Evolutionary conservation across 2,888 invertebrate genomes (phyloP).

Genomic region (Margaritifera margaritifera): DNA sequence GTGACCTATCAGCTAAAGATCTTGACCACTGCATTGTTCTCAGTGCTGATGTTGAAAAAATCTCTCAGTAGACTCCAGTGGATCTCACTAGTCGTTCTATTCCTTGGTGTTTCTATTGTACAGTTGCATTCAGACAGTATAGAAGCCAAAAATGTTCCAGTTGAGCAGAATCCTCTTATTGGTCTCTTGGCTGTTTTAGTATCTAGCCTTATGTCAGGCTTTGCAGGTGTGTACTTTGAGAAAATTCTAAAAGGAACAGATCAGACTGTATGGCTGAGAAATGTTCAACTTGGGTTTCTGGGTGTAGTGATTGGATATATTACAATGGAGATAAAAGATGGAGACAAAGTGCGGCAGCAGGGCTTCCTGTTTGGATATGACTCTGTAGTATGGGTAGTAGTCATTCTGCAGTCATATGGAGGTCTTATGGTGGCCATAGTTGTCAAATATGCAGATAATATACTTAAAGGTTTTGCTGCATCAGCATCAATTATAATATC

Average conservation of each 20-base stretch:
- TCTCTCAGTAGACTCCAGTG: conserved; percentile 73
- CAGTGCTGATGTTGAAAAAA: conserved; percentile 73
- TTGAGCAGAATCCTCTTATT: conserved; percentile 56
- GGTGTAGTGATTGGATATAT: conserved; percentile 91
- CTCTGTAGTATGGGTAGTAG: conserved; percentile 82
- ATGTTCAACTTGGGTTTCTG: conserved; percentile 94
- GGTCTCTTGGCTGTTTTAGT: conserved; percentile 68
- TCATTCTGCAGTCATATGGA: conserved; percentile 90
- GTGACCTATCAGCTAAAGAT: conserved; percentile 76
- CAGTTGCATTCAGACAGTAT: conserved; percentile 66
- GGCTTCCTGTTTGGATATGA: conserved; percentile 83
- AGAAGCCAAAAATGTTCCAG: conserved; percentile 15
- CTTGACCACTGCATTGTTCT: conserved; percentile 75
- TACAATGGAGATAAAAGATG: conserved; percentile 79
- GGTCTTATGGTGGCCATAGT: conserved; percentile 98
- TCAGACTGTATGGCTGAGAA: conserved; percentile 93
- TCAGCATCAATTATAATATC: conserved; percentile 97
- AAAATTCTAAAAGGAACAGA: conserved; percentile 91
- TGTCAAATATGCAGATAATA: conserved; percentile 99
- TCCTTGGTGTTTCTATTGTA: conserved; percentile 74
- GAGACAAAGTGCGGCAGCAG: conserved; percentile 71
- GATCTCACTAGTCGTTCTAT: conserved; percentile 73
- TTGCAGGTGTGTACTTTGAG: conserved; percentile 98
- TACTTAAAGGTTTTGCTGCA: conserved; percentile 93
- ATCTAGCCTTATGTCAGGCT: conserved; percentile 91